phyloP scores from a whole-genome alignment of 2,888 invertebrate genomes.

The Hesperia comma region DNA sequence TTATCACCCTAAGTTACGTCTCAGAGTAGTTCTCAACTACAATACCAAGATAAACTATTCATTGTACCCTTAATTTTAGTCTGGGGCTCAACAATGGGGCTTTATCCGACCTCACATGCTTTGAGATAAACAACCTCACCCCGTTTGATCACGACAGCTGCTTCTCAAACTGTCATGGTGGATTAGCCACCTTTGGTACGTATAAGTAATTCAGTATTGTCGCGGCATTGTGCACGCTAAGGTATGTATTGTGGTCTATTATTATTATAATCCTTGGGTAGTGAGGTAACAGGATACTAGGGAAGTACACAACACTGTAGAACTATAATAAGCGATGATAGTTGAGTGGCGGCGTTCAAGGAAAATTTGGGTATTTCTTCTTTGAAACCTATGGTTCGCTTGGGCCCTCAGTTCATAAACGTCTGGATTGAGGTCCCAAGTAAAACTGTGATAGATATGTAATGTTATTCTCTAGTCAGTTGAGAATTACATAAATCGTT shows the following conservation, averaged over 20 bases:
- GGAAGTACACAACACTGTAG: too few species aligned
- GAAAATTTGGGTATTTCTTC: too few species aligned
- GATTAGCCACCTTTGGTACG: constrained; percentile 21
- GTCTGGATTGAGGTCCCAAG: too few species aligned
- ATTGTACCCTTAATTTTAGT: constrained; percentile 33
- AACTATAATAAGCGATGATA: too few species aligned
- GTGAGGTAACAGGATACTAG: background rate
- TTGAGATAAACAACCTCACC: constrained; percentile 28
- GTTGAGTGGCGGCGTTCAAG: too few species aligned
- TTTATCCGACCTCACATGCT: constrained; percentile 27
- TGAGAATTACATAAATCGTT: too few species aligned
- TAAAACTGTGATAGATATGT: too few species aligned
- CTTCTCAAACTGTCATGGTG: constrained; percentile 19
- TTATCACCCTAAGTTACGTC: background rate
- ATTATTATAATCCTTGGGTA: background rate
- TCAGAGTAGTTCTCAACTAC: constrained; percentile 12
- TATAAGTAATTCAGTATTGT: constrained; percentile 8
- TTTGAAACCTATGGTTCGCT: too few species aligned
- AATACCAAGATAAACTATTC: constrained; percentile 32
- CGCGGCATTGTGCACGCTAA: constrained; percentile 9
- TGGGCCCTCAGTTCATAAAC: too few species aligned
- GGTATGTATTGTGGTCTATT: constrained; percentile 9
- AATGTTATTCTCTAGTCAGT: too few species aligned
- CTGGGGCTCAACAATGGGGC: constrained; percentile 24
- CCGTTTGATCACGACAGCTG: constrained; percentile 32